A percentile compares a stretch with the other conserved stretches of the same genome.
phyloP scores from a whole-genome alignment of 2,797 vertebrate species.

The Sebastes ruberrimus region DNA sequence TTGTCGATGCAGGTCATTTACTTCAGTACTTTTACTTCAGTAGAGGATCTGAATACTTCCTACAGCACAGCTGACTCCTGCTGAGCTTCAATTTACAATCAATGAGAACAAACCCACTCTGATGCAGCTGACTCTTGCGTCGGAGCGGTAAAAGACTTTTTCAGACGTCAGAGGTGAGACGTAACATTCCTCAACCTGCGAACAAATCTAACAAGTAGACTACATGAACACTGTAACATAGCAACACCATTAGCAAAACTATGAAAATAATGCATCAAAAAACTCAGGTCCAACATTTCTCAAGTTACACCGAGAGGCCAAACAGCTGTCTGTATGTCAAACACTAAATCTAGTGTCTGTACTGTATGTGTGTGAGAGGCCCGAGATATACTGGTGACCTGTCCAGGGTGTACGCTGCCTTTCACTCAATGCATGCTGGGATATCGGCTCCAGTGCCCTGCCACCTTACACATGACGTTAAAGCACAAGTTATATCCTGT shows the following conservation, averaged over 20 bases:
- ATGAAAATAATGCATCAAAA: not conserved
- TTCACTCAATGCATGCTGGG: not conserved
- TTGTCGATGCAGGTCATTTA: too few relatives aligned
- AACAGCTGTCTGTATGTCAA: not conserved
- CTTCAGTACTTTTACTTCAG: not conserved
- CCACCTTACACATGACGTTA: not conserved
- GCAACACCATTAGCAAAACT: not conserved
- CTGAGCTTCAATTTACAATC: not conserved
- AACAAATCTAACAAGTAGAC: conserved; percentile 17
- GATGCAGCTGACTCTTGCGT: not conserved
- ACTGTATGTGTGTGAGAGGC: not conserved
- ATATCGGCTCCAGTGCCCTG: not conserved
- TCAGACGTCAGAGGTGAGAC: conserved; percentile 5
- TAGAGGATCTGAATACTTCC: not conserved
- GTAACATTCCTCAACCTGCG: conserved; percentile 46
- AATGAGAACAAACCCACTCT: not conserved
- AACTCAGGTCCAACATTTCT: not conserved
- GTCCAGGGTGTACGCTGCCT: not conserved
- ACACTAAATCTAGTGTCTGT: not conserved
- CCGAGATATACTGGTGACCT: not conserved
- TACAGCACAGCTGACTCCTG: not conserved
- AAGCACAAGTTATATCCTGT: not conserved
- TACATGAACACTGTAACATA: not conserved
- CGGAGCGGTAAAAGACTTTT: not conserved
- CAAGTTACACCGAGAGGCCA: not conserved